Base-by-base conservation (phyloP, 1,140 invertebrate species). In the Diuraphis noxia region DNA sequence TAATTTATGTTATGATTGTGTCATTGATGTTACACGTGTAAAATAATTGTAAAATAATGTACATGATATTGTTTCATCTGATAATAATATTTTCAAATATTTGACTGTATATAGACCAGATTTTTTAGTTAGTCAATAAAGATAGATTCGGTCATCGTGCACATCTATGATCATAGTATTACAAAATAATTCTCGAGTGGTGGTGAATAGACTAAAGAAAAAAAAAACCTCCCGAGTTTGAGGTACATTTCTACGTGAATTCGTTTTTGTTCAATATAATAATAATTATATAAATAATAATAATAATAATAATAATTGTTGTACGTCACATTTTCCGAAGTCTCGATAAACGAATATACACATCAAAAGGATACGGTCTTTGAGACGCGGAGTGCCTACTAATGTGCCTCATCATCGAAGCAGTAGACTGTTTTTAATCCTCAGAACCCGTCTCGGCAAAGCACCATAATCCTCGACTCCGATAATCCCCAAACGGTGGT, bases 371-470 rank as follows among this genome's bases (percentile, higher is more conserved):
- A 30, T 46, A 85, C 40, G 13, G 82, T 85, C 13, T 43, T n/a
- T 34, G 38, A 30, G 19, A 89, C 63, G 30, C 63, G 25, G 17
- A 43, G 1, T 30, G 88, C 63, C 43, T 89, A 89, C 88, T 89
- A 77, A 89, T 89, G 88, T 23, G 40, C 52, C 2, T 10, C 7
- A 17, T 77, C 30, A 19, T 79, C 19, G 8, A 23, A 77, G 36
- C 36, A 81, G 88, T 79, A 23, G 63, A n/a, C 63, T 23, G 40
- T n/a, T 34, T 88, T 63, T 89, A 89, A 89, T 89, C 88, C 56
- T 34, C 88, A 21, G 21, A n/a, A 30, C n/a, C 21, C 88, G 63
- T 46, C 56, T 41, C 30, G n/a, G 88, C 21, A 89, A n/a, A 77
- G 25, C 30, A 34, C 52, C 38, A 21, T 89, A 79, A 89, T 89